Evolutionary conservation across 2,888 invertebrate species (phyloP), one percentile per base, ranked within the genome.

Genomic region (Tetheella fluctuosa): DNA sequence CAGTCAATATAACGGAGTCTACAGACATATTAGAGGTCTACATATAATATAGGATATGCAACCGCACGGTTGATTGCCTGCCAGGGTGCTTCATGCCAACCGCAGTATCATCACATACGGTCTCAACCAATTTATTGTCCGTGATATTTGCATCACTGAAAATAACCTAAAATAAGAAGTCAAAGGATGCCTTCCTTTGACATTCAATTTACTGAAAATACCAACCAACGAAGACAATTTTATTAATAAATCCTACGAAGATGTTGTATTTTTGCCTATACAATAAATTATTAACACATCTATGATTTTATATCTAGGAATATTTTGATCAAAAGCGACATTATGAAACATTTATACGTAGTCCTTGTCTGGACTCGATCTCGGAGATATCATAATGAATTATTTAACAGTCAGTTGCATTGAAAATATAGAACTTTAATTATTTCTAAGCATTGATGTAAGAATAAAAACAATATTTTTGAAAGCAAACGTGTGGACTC

Each of bases 51-150:
- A n/a, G 61, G 57, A 58, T 34, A 23, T 60, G 37, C 28, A 20
- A 74, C 73, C 67, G 60, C 74, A 74, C 62, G 59, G 62, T 62
- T 70, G 70, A 72, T 72, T 73, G 70, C 61, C 58, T 62, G 28
- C 17, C n/a, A 25, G 25, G 28, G 28, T 54, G 23, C n/a, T 25
- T 3, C 53, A 23, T 28, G 28, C 28, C 53, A 23, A 54, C 23
- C 23, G 28, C 17, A 25, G 30, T 28, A 1, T 28, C 8, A 48
- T 20, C 30, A 54, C 28, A 54, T 28, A 54, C 34, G 34, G 23
- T 13, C 17, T 30, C 55, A 55, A 55, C 34, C 8, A 37, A 34
- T 34, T 55, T 12, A 8, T 37, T 23, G 2, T 1, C 23, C 37
- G 20, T 23, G 23, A 54, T 54, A 23, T 48, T 37, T n/a, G 30